These are phyloP conservation scores for rat (Rattus norvegicus) DNA, from an alignment of 2,113 vertebrate genomes.

Conservation along the genomic window DNA sequence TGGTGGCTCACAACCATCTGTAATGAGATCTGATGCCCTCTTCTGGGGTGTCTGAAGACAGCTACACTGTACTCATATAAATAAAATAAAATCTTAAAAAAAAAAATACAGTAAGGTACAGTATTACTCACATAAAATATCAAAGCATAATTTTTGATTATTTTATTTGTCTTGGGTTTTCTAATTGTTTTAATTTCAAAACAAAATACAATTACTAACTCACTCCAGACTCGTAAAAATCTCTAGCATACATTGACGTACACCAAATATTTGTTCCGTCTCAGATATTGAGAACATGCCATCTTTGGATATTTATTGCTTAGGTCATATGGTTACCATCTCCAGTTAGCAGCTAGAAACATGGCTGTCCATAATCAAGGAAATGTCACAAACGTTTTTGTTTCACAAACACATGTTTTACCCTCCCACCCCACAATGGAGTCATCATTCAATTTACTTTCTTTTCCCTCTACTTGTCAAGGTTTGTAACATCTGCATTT, in stretches of 20 bases:
- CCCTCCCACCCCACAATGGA: background rate
- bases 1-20: too few relatives aligned
- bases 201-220: background rate
- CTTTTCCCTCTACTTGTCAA: too few relatives aligned
- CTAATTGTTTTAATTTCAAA: background rate
- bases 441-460: background rate
- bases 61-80: too few relatives aligned
- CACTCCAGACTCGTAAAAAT: background rate
- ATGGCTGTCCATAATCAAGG: background rate
- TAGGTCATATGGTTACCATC: background rate
- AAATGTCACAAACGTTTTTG: background rate
- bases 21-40: too few relatives aligned
- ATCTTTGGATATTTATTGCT: constrained; percentile 6
- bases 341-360: background rate
- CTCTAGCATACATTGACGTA: background rate
- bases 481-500: background rate
- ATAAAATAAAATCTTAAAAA: too few relatives aligned
- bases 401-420: background rate
- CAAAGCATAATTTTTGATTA: background rate
- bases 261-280: background rate
- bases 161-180: constrained; percentile 16
- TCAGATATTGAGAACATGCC: background rate
- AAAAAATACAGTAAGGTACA: background rate
- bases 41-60: too few relatives aligned
- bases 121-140: constrained; percentile 7